Percentiles rank a stretch among this genome's conserved stretches.
Evolutionary conservation across 1,140 invertebrate species (phyloP).

Genomic region (Limonius californicus): DNA sequence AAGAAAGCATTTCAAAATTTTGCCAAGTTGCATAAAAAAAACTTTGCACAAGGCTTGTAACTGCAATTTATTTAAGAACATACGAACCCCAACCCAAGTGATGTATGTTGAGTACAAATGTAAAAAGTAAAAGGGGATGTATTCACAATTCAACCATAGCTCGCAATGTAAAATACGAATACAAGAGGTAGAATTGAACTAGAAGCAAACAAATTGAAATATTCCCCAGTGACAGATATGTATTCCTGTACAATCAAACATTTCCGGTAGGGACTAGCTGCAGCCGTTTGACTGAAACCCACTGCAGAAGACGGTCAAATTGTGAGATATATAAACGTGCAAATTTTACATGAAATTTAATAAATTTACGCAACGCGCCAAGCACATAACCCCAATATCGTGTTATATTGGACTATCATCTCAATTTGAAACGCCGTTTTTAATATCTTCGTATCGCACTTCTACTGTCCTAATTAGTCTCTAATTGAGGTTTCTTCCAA

Average conservation of each 20-base stretch:
- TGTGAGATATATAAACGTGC: neutral
- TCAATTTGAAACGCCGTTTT: too few species aligned
- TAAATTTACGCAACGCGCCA: too few species aligned
- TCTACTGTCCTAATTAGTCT: too few species aligned
- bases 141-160: conserved; percentile 26
- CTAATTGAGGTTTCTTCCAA: too few species aligned
- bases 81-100: too few species aligned
- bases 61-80: neutral
- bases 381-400: too few species aligned
- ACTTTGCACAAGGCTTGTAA: neutral
- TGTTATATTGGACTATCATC: too few species aligned
- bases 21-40: neutral
- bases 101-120: conserved; percentile 5
- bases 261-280: conserved; percentile 19
- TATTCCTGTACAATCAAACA: conserved; percentile 28
- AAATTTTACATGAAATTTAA: too few species aligned
- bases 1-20: too few species aligned
- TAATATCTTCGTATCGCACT: too few species aligned
- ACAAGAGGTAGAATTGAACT: conserved; percentile 24
- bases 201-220: conserved; percentile 30
- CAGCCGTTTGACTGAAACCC: neutral
- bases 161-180: conserved; percentile 28
- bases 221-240: conserved; percentile 29
- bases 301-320: neutral
- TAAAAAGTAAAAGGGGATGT: conserved; percentile 25